Base-by-base conservation (phyloP, 2,113 vertebrate genomes). In the Protobothrops flavoviridis region DNA sequence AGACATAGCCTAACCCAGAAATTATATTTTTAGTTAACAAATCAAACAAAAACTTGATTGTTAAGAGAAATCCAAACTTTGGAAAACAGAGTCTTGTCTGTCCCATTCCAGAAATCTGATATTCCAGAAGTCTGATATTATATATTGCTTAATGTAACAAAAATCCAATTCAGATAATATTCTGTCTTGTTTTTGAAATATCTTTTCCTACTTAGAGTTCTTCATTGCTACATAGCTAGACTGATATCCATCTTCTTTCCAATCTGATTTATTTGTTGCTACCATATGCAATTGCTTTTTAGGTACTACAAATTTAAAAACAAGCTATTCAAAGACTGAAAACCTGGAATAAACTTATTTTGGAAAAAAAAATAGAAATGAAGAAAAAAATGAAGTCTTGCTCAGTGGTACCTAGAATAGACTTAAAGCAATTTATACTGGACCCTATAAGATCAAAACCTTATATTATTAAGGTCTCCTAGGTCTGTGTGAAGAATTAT, bases 221-320 rank as follows among this genome's bases (percentile, higher is more conserved):
- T 1, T 1, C 5, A 85, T 55, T 92, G 45, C 59, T 53, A 90
- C 26, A 26, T 20, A 8, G 3, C 85, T 61, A 56, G 52, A 56
- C 39, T 52, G 45, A 52, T 45, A 96, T 93, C 93, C 12, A 81
- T 91, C 92, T 94, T 56, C 43, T 81, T 56, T 93, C 92, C 57
- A 69, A 85, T 29, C 15, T 53, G 48, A 91, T 90, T 93, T 59
- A 88, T 87, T 69, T 43, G 85, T 53, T 89, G 89, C 64, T 53
- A 88, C 12, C 29, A 55, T 94, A 90, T 64, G 48, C 45, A 91
- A 55, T 1, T 7, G 29, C 91, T 95, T 94, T 93, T 86, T 95
- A 96, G 91, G 92, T 1, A 91, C 56, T 0, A 33, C 8, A 93
- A 93, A 93, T 93, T 94, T 96, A 94, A 96, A 95, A 96, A 94